Evolutionary conservation across 2,888 invertebrate genomes (phyloP).

Genomic region (Hirtodrosophila duncani): DNA sequence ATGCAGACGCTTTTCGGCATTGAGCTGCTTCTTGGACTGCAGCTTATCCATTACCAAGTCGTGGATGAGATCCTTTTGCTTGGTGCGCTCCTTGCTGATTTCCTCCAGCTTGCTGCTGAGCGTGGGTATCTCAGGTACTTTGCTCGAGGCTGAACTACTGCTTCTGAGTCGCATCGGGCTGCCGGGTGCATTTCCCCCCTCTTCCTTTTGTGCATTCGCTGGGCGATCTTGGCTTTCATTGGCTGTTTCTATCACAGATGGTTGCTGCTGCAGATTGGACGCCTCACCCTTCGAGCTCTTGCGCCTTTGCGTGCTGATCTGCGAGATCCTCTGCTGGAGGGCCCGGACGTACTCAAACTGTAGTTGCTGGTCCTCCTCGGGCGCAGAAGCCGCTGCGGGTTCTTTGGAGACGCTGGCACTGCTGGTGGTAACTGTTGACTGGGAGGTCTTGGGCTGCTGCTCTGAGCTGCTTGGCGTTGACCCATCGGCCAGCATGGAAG

Average conservation of each 20-base stretch:
- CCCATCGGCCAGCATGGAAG: conserved; percentile 43
- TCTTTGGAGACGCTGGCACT: conserved; percentile 50
- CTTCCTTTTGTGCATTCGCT: conserved; percentile 17
- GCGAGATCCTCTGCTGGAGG: conserved; percentile 83
- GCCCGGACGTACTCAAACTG: conserved; percentile 82
- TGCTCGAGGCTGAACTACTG: conserved; percentile 52
- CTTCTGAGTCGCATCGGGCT: conserved; percentile 44
- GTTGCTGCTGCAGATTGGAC: conserved; percentile 45
- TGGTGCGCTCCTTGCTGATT: conserved; percentile 87
- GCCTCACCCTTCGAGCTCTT: conserved; percentile 79
- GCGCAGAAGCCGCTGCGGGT: conserved; percentile 11
- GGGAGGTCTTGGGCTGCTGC: conserved; percentile 74
- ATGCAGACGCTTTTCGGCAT: conserved; percentile 82
- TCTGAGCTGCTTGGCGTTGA: conserved; percentile 76
- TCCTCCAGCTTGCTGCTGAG: conserved; percentile 86
- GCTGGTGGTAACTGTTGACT: conserved; percentile 61
- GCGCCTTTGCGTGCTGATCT: conserved; percentile 83
- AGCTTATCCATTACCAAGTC: conserved; percentile 90
- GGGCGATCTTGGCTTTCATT: conserved; percentile 12
- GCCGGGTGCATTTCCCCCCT: neutral
- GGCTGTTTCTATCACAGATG: conserved; percentile 75
- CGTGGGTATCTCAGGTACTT: conserved; percentile 79
- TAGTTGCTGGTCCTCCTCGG: conserved; percentile 41
- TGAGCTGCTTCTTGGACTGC: conserved; percentile 83
- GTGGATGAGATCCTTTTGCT: conserved; percentile 90